Conservation (phyloP, 2,888 invertebrate genomes). For the Entomobrya multifasciata region DNA sequence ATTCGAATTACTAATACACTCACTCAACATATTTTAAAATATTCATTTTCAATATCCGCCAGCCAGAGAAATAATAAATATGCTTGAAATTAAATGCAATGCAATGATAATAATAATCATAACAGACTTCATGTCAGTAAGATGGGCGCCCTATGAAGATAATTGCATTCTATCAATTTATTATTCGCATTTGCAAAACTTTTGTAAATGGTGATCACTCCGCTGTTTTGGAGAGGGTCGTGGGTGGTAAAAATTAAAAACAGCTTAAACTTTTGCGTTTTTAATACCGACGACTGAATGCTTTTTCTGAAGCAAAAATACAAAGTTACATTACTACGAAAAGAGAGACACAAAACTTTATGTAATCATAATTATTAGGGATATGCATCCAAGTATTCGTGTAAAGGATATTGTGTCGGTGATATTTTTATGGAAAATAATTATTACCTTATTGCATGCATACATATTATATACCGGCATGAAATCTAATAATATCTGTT, state of each 20-base stretch:
- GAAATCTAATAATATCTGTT: conserved; percentile 15
- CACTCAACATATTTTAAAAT: conserved; percentile 19
- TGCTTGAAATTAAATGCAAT: conserved; percentile 36
- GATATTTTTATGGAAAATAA: conserved; percentile 46
- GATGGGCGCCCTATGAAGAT: conserved; percentile 41
- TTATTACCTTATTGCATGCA: conserved; percentile 43
- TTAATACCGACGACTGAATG: neutral
- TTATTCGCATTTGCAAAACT: conserved; percentile 44
- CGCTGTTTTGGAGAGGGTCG: conserved; percentile 1
- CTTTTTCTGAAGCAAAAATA: neutral
- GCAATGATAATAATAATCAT: conserved; percentile 7
- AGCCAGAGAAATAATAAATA: neutral
- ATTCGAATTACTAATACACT: neutral
- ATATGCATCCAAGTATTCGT: neutral
- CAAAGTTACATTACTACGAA: neutral
- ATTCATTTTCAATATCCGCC: conserved; percentile 46
- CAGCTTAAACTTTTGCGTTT: neutral
- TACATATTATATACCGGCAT: conserved; percentile 44
- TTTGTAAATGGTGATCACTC: conserved; percentile 15
- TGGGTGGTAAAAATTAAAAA: conserved; percentile 25
- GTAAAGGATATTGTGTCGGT: conserved; percentile 17
- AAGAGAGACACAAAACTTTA: neutral
- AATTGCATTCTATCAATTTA: conserved; percentile 60
- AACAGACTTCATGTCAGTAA: conserved; percentile 25
- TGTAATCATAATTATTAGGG: neutral